Base-by-base conservation (phyloP, 2,888 invertebrate genomes). In the Rhagium mordax region DNA sequence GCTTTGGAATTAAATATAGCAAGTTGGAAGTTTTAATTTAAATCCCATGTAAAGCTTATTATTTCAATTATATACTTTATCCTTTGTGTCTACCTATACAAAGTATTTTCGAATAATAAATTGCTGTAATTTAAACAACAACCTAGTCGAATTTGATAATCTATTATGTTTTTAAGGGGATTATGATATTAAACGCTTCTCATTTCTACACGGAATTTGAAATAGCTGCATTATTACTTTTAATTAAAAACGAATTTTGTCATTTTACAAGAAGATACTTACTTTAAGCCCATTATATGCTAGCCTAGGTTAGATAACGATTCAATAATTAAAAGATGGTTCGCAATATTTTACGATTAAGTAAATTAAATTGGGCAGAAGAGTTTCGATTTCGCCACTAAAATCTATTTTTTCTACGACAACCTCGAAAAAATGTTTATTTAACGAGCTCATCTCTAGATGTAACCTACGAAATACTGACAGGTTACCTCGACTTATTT, bases 51-150 rank as follows among this genome's bases (percentile, higher is more conserved):
- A 65, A 65, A 65, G 65, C 65, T 29, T 65, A 65, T 65, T 65
- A 65, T 65, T 65, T 64, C 64, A 64, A 64, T 64, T 64, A 64
- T 27, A 49, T 24, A n/a, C 49, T 64, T 64, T 64, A 51, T 64
- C 64, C 29, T 64, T 16, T 13, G 16, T 18, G 49, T 51, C 64
- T 64, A 27, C 47, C n/a, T n/a, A 16, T 21, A 21, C 10, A 48
- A 29, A 18, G 10, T 29, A 33, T 59, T 64, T 64, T 51, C 51
- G 18, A 29, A 64, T 61, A 20, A 21, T 29, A 49, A 10, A 20
- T 64, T 51, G 16, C 0, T 16, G 20, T 64, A 13, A 29, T 51
- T 51, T 21, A 18, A 15, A 64, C 62, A 62, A 62, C 62, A 62
- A 62, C 49, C 15, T 16, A 51, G 48, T 8, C 51, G 27, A 64